Percentiles rank a stretch among this genome's conserved stretches.
These are phyloP conservation scores for Amyelois transitella DNA, from an alignment of 1,140 invertebrate species.

Conservation along the genomic window DNA sequence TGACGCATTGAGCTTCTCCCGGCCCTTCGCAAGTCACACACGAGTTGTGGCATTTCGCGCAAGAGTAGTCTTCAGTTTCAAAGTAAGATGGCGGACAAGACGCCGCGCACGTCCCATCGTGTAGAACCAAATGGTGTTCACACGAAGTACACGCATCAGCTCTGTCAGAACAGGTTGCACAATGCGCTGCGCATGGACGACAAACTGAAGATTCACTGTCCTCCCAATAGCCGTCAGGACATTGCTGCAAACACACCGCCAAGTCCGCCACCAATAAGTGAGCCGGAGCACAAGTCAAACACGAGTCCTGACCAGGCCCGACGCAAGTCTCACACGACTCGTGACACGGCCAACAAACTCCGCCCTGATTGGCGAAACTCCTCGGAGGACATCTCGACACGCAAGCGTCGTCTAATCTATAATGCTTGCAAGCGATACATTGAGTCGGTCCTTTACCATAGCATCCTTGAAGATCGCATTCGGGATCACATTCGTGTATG, in stretches of 20 bases:
- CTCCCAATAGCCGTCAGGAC: conserved; percentile 90
- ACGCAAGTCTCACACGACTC: conserved; percentile 89
- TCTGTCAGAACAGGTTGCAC: conserved; percentile 85
- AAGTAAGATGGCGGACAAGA: conserved; percentile 87
- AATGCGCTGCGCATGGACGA: conserved; percentile 83
- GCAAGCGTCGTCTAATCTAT: conserved; percentile 86
- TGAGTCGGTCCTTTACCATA: conserved; percentile 87
- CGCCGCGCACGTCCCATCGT: conserved; percentile 86
- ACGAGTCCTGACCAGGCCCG: conserved; percentile 87
- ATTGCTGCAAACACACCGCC: conserved; percentile 87
- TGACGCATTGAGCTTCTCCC: conserved; percentile 85
- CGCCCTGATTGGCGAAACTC: conserved; percentile 85
- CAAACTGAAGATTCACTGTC: conserved; percentile 84
- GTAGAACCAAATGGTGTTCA: conserved; percentile 86
- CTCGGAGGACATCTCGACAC: conserved; percentile 86
- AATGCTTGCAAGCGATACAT: conserved; percentile 86
- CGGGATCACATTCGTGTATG: conserved; percentile 85
- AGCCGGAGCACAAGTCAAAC: conserved; percentile 85
- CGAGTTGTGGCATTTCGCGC: conserved; percentile 83
- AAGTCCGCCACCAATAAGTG: conserved; percentile 86
- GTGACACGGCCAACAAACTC: conserved; percentile 87
- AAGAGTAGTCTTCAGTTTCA: conserved; percentile 88
- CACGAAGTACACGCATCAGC: conserved; percentile 89
- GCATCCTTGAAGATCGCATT: conserved; percentile 87
- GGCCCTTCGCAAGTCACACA: conserved; percentile 90